phyloP scores from a whole-genome alignment of 2,797 vertebrate species.

The Dallia pectoralis region DNA sequence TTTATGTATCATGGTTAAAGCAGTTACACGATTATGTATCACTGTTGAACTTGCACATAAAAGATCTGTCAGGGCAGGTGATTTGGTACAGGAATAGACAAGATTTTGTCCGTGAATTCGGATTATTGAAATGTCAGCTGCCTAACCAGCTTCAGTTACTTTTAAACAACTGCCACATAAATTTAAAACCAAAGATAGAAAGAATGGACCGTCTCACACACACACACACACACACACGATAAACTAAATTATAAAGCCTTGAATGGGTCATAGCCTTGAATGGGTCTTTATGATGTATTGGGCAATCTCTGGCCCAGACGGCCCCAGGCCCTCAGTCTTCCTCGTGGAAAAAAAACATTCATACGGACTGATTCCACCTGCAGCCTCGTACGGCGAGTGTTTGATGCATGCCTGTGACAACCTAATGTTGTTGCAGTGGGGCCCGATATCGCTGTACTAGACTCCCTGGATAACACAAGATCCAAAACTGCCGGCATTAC shows the following conservation, averaged over 20 bases:
- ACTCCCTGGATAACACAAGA: not conserved
- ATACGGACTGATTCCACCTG: constrained; percentile 9
- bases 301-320: not conserved
- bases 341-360: constrained; percentile 9
- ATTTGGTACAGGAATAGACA: too few relatives aligned
- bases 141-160: not conserved
- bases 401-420: constrained; percentile 3
- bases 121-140: too few relatives aligned
- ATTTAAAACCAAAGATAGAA: not conserved
- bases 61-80: too few relatives aligned
- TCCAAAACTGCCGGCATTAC: not conserved
- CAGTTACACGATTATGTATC: too few relatives aligned
- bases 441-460: not conserved
- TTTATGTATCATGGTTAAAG: too few relatives aligned
- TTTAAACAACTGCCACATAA: not conserved
- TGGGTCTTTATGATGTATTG: constrained; percentile 8
- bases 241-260: not conserved
- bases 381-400: too few relatives aligned
- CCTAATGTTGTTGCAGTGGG: not conserved
- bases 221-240: not conserved
- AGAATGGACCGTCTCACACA: not conserved
- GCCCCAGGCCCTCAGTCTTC: not conserved
- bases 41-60: too few relatives aligned
- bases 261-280: constrained; percentile 5
- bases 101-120: too few relatives aligned